Base-by-base conservation (phyloP, 2,797 vertebrate species). In the Chrysocyon brachyurus region DNA sequence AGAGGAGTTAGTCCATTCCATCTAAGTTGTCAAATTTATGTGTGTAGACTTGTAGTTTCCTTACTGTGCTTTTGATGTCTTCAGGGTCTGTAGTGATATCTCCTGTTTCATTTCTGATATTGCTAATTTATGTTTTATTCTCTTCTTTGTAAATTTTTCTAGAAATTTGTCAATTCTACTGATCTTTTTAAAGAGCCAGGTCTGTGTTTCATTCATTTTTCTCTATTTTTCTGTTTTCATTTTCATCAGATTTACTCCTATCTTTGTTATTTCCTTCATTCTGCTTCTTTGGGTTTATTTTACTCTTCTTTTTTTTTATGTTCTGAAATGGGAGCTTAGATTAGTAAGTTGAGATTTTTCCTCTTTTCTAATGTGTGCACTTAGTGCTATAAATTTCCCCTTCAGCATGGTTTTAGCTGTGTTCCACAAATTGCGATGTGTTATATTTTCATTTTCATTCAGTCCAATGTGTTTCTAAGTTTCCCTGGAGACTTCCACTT, bases 141-240 rank as follows among this genome's bases (percentile, higher is more conserved):
- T 49, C n/a, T 49, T 28, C 49, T 49, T 61, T 78, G 52, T 89
- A 26, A 77, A 2, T 40, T 92, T 92, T 77, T 12, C 66, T 88
- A 77, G 36, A 84, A 57, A 70, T 73, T n/a, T 21, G 70, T 49
- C n/a, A 54, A 61, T 83, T 68, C 15, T 87, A 52, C 82, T 70
- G 54, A 61, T 61, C 40, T 78, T 93, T 77, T 84, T 22, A 33
- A 96, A 70, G 61, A 85, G 28, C 6, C n/a, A 89, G 22, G 5
- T 94, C 7, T 70, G 82, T 91, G 56, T 78, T 57, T 56, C 3
- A 11, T 87, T 68, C 4, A 88, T 68, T 96, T 96, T 91, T 68
- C 54, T 83, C 21, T n/a, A 16, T 36, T 92, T 90, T 92, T 70
- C 36, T 66, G 16, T 75, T 90, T 89, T 61, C 36, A 66, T 6